Base-by-base conservation (phyloP, 2,888 invertebrate genomes). In the Tenthredo livida region DNA sequence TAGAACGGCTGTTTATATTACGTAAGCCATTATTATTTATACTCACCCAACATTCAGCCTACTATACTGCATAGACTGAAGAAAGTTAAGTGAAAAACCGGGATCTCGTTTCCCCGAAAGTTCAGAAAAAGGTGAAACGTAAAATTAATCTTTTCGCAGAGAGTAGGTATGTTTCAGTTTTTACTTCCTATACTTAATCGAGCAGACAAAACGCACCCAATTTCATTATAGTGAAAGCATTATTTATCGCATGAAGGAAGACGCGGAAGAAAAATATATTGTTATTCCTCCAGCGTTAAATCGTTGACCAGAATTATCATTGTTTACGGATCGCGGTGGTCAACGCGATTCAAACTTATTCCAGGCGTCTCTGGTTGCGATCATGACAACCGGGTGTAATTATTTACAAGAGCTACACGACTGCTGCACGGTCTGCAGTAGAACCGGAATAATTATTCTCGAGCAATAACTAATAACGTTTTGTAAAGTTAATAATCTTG, bases 371-470 rank as follows among this genome's bases (percentile, higher is more conserved):
- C 33, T 43, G 43, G 40, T 43, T 73, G 40, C 73, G 40, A 73
- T 43, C 43, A 73, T 43, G 73, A 73, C 73, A 73, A 73, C 73
- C 73, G 21, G 77, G 15, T 43, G 72, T 29, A 73, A 73, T 73
- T 73, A 73, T 43, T 25, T 25, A 73, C 72, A 73, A 33, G 67
- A 29, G 17, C 67, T 67, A 67, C 67, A 67, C 67, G 67, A 73
- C 43, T 43, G 40, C n/a, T 29, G 29, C 5, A 50, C 10, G 54
- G 50, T 33, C 54, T 10, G 33, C 47, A 6, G 77, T 54, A 77
- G 33, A 77, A 25, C 77, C 80, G 58, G 61, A 58, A 58, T 80
- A 80, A 80, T 80, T 80, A 80, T 80, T 80, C 25, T 17, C 80
- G 40, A 40, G 58, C 58, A 61, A 80, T 80, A 61, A 80, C 80